Evolutionary conservation across 37 sponge, comb jelly and placozoan genomes (phyloP).

Genomic region (Crambe crambe): DNA sequence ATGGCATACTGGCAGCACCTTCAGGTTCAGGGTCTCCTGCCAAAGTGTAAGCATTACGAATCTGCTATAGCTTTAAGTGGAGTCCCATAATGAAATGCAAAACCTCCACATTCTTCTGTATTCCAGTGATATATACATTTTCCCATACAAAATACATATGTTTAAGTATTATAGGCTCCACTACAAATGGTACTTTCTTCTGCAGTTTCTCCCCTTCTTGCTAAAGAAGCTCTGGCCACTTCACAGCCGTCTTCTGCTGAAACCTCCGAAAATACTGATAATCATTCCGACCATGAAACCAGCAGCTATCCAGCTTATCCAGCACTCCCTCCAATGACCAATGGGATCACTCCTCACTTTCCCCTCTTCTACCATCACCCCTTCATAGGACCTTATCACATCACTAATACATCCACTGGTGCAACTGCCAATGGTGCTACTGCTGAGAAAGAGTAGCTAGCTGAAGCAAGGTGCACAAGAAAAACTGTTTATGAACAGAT

Average conservation of each 20-base stretch:
- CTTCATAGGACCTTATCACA: neutral
- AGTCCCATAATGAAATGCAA: too few relatives aligned
- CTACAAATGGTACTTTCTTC: too few relatives aligned
- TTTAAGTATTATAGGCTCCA: too few relatives aligned
- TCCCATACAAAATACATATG: too few relatives aligned
- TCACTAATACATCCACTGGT: too few relatives aligned
- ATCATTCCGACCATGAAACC: neutral
- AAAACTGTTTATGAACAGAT: too few relatives aligned
- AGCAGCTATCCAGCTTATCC: neutral
- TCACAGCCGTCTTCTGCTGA: neutral
- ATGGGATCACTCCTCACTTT: neutral
- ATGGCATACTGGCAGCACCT: conserved; percentile 11
- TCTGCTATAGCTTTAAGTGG: too few relatives aligned
- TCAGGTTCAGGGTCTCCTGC: neutral
- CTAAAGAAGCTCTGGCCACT: neutral
- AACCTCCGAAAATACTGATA: neutral
- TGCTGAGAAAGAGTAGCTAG: too few relatives aligned
- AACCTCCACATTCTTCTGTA: too few relatives aligned
- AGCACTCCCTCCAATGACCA: neutral
- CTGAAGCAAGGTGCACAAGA: too few relatives aligned
- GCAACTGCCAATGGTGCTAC: too few relatives aligned
- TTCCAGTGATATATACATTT: too few relatives aligned
- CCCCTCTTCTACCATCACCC: neutral
- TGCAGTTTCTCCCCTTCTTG: neutral
- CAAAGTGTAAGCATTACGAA: neutral